Base-by-base conservation (phyloP, 2,888 invertebrate species). In the Aphidoletes aphidimyza region DNA sequence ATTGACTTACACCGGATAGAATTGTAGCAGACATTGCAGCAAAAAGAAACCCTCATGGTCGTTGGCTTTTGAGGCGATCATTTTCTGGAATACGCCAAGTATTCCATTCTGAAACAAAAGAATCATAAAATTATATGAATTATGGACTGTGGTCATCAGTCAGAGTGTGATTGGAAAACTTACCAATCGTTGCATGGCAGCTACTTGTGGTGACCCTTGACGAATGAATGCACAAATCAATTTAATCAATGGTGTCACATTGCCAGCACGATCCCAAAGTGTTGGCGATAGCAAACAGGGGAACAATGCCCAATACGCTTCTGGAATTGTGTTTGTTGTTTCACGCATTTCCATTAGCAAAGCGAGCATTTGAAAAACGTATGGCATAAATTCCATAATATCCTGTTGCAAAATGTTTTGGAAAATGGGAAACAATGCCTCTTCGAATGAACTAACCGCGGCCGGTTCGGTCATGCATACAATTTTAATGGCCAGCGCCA, bases 1-100 rank as follows among this genome's bases (percentile, higher is more conserved):
- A 14, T 83, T 5, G 17, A 84, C 93, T 93, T 91, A 96, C 94
- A 92, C 91, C 86, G 97, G 95, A 88, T 97, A 94, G 88, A 95
- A 92, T 88, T 94, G 94, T 81, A 99, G 92, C 87, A 99, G 93
- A 83, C 94, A 93, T 88, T 97, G 96, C 86, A 99, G 93, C 14
- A 99, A 91, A 88, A 95, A 94, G 90, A 99, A 98, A 8, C 98
- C 99, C 90, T 99, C 97, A 88, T 98, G 97, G 89, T 99, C 99
- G 88, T 98, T 96, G 0, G 94, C 92, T 90, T 97, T 98, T 0
- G 98, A 98, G 0, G 98, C 96, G 86, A 99, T 96, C 88, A 99
- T 91, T 90, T 99, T 98, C 89, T 99, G 98, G 90, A 98, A 99
- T 11, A 98, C 95, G 0, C 98, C 99, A 81, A 99, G 91, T 87